A percentile compares a stretch with the other conserved stretches of the same genome.
Evolutionary conservation across 2,113 vertebrate species (phyloP).

Genomic region (Phodopus roborovskii): DNA sequence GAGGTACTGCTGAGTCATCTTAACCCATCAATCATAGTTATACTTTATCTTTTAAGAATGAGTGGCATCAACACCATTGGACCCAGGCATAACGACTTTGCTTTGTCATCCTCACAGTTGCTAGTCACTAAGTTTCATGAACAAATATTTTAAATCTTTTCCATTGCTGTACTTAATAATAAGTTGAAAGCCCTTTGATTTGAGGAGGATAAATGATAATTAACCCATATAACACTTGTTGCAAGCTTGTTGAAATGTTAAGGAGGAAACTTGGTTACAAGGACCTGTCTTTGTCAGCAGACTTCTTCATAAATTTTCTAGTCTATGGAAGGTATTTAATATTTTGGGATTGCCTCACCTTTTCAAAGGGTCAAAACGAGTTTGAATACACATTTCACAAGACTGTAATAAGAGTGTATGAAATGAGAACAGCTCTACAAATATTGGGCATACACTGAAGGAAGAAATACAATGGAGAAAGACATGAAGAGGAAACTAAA

Average conservation of each 20-base stretch:
- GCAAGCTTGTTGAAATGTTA: not conserved
- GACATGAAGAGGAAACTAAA: not conserved
- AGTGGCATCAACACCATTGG: not conserved
- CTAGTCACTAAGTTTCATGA: not conserved
- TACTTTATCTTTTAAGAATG: not conserved
- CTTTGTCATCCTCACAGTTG: not conserved
- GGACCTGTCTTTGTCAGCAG: not conserved
- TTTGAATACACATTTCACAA: not conserved
- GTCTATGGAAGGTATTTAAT: not conserved
- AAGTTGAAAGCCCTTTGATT: not conserved
- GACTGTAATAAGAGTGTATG: slow-evolving; percentile 30
- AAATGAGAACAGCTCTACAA: not conserved
- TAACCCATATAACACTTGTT: not conserved
- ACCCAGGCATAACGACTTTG: not conserved
- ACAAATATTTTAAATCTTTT: not conserved
- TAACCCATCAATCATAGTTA: not conserved
- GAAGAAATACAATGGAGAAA: not conserved
- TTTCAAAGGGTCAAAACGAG: not conserved
- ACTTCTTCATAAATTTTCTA: not conserved
- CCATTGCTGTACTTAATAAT: not conserved
- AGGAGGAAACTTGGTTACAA: not conserved
- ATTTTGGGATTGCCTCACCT: not conserved
- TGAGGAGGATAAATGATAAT: not conserved
- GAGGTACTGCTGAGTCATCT: not conserved
- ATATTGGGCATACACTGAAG: slow-evolving; percentile 16